A percentile compares a stretch with the other conserved stretches of the same genome.
Evolutionary conservation across 2,113 vertebrate species (phyloP).

Genomic region (Fukomys damarensis): DNA sequence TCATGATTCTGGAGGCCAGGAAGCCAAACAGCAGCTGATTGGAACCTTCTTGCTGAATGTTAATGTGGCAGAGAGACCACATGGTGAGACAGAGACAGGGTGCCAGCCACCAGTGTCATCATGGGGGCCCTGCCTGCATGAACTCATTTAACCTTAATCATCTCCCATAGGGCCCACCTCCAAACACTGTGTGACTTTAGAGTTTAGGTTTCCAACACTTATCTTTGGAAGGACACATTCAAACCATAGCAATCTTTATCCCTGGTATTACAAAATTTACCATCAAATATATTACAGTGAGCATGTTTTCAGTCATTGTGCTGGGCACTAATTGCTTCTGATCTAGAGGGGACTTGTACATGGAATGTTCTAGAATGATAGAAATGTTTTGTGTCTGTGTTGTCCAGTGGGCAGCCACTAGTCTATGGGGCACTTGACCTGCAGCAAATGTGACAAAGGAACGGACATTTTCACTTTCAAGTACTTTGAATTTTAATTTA

Average conservation of each 20-base stretch:
- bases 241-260: not conserved
- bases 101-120: not conserved
- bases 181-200: not conserved
- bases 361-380: no score
- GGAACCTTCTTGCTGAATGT: not conserved
- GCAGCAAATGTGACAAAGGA: not conserved
- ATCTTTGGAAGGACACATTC: not conserved
- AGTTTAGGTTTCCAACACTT: not conserved
- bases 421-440: not conserved
- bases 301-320: not conserved
- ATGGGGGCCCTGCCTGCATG: no score
- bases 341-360: not conserved
- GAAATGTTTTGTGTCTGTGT: not conserved
- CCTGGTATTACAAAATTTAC: not conserved
- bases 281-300: not conserved
- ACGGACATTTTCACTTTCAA: not conserved
- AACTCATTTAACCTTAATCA: not conserved
- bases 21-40: not conserved
- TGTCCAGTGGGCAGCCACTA: no score
- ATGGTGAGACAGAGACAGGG: not conserved
- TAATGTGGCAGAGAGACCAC: not conserved
- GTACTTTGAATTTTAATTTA: slow-evolving; percentile 5
- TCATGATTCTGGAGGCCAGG: not conserved
- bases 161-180: not conserved
- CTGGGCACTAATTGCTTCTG: not conserved